A percentile compares a stretch with the other conserved stretches of the same genome.
phyloP scores from a whole-genome alignment of 2,113 vertebrate species.

The Tricholaema leucomelas region DNA sequence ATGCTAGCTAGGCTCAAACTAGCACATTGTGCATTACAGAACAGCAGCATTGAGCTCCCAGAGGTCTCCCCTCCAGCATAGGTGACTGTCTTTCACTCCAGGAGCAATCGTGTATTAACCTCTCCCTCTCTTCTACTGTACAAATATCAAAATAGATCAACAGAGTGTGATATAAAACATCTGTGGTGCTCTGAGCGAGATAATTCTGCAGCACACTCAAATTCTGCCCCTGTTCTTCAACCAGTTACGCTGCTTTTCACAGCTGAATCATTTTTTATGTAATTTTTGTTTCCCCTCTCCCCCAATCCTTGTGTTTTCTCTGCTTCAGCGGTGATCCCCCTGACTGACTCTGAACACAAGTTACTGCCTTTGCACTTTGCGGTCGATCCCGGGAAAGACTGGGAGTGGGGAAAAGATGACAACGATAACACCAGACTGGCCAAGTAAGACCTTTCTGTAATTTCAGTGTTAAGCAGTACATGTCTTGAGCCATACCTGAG shows the following conservation, averaged over 20 bases:
- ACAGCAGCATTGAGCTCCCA: neutral
- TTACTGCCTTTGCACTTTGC: constrained; percentile 97
- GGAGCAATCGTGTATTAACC: neutral
- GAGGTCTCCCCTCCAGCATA: neutral
- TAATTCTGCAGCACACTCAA: neutral
- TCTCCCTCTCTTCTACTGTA: neutral
- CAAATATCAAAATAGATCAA: neutral
- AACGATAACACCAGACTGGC: constrained; percentile 92
- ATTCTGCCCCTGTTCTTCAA: neutral
- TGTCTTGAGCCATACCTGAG: neutral
- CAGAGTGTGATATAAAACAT: neutral
- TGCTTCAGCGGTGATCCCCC: constrained; percentile 92
- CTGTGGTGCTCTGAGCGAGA: neutral
- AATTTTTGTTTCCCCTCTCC: neutral
- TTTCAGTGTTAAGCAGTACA: neutral
- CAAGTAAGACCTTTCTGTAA: constrained; percentile 82
- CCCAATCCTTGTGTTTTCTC: constrained; percentile 45
- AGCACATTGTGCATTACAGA: neutral
- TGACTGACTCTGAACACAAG: constrained; percentile 98
- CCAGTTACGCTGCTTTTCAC: neutral
- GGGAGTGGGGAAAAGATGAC: constrained; percentile 97
- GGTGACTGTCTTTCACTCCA: neutral
- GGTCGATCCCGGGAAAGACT: constrained; percentile 94
- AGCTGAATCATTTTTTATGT: neutral
- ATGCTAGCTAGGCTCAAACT: no score